Conservation (phyloP, 2,797 vertebrate species). For the Lepus townsendii region DNA sequence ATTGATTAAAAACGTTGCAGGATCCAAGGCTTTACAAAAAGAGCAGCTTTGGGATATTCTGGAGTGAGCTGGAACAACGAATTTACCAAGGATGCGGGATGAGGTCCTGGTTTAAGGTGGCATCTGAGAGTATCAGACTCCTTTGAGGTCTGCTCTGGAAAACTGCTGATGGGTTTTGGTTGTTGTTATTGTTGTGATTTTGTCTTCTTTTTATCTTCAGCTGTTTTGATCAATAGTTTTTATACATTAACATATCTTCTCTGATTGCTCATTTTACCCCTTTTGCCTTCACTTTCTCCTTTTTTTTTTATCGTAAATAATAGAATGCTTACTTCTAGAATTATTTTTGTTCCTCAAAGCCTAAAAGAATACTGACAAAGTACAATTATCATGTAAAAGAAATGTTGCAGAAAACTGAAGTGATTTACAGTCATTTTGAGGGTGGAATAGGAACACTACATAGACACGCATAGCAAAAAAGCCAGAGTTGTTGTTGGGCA, state of each 20-base stretch:
- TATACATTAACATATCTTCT: neutral
- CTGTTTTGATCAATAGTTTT: neutral
- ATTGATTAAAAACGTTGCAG: constrained; percentile 10
- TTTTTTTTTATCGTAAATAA: constrained; percentile 9
- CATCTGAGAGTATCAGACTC: neutral
- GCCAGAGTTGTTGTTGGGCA: too few relatives aligned
- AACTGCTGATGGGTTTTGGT: neutral
- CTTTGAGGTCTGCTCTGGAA: neutral
- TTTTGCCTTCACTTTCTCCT: neutral
- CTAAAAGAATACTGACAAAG: neutral
- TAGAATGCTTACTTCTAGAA: neutral
- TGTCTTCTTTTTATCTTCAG: constrained; percentile 11
- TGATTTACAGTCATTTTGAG: neutral
- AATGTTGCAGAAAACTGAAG: neutral
- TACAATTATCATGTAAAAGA: constrained; percentile 14
- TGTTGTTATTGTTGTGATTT: neutral
- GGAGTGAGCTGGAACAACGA: neutral
- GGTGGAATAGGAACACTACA: neutral
- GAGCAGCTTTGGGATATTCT: neutral
- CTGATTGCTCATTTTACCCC: neutral
- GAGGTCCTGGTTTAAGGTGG: neutral
- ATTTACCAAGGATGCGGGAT: neutral
- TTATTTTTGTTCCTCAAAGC: constrained; percentile 20
- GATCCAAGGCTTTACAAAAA: neutral
- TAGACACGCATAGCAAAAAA: neutral